Evolutionary conservation across 1,140 invertebrate species (phyloP), one percentile per base, ranked within the genome.

Genomic region (Nymphalis io): DNA sequence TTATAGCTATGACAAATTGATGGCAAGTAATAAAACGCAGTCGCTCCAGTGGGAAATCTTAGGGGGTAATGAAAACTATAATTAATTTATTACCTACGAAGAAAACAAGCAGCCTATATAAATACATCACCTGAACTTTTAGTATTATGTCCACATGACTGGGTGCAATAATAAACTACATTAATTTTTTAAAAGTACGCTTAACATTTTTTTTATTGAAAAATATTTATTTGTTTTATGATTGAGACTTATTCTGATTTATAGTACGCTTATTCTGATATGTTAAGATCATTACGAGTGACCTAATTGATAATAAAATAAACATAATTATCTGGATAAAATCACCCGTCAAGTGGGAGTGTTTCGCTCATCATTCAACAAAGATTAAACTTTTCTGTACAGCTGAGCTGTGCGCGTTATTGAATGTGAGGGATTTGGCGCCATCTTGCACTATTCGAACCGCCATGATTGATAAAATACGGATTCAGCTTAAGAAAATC

Each of bases 361-460:
- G 73, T 62, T 76, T 74, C 76, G 48, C 66, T 83, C 77, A 83
- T 84, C 81, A 80, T 72, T 86, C 82, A 87, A 73, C 62, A 62
- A 40, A 80, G 77, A 83, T 83, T 84, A 82, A 80, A 85, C 74
- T 76, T 83, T 76, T 76, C 72, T 57, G 67, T 72, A 61, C 68
- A 72, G 67, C 74, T 77, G 73, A 76, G 76, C 72, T 76, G 63
- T 70, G 71, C 75, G 70, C 42, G 21, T 66, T 66, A 71, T 63
- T 68, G 73, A 74, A 68, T 64, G 68, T 33, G 57, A 74, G 66
- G 66, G 72, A 73, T 69, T 69, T 61, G 51, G 64, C 63, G 23
- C 64, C 59, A 71, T 71, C 69, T 71, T 71, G 69, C 59, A 62
- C 46, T 51, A 71, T 40, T 51, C 59, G 59, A 15, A 13, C 40